Conservation (phyloP, 2,797 vertebrate genomes). For the Remorina albescens region DNA sequence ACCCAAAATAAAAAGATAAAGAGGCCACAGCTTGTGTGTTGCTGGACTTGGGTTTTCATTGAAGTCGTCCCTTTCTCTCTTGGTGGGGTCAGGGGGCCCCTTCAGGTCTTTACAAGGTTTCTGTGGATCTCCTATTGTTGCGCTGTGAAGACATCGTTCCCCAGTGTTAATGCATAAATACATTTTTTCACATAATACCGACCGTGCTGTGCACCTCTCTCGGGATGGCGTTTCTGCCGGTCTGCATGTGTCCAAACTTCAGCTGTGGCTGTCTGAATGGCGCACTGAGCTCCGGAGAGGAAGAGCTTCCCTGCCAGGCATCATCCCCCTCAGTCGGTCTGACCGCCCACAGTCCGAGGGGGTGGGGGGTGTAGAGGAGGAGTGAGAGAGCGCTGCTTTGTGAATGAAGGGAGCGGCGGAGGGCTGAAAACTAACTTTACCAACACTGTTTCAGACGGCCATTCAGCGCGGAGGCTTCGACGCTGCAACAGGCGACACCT, state of each 20-base stretch:
- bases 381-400: constrained; percentile 82
- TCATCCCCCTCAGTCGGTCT: constrained; percentile 66
- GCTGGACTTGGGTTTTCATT: constrained; percentile 7
- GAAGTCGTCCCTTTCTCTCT: constrained; percentile 25
- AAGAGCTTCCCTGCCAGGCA: constrained; percentile 59
- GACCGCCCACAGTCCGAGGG: constrained; percentile 78
- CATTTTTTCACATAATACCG: too few relatives aligned
- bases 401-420: constrained; percentile 82
- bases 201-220: too few relatives aligned
- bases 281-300: constrained; percentile 18
- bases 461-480: constrained; percentile 5
- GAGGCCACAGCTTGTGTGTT: constrained; percentile 8
- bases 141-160: neutral
- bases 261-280: constrained; percentile 57
- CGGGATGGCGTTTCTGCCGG: too few relatives aligned
- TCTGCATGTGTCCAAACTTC: constrained; percentile 19
- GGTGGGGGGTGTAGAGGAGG: too few relatives aligned
- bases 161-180: too few relatives aligned
- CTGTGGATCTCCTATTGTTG: constrained; percentile 2
- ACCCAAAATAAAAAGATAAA: neutral
- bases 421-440: constrained; percentile 70
- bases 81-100: constrained; percentile 62
- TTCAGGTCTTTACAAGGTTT: constrained; percentile 21
- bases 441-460: constrained; percentile 34
- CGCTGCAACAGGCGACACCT: constrained; percentile 19